Base-by-base conservation (phyloP, 2,797 vertebrate genomes). In the Gadopsis marmoratus region DNA sequence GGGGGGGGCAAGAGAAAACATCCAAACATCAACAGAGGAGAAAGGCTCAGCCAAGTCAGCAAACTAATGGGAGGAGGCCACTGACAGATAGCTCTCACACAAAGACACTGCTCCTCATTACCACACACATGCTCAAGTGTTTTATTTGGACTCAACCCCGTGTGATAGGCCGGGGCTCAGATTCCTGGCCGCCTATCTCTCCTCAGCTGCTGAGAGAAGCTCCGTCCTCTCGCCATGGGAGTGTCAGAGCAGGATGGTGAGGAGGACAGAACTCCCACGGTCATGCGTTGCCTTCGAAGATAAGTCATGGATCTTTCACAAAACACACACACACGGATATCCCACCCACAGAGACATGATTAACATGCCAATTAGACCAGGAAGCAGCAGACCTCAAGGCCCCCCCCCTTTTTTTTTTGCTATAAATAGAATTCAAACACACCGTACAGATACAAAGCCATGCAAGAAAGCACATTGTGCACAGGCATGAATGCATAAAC, bases 361-460 rank as follows among this genome's bases (percentile, higher is more conserved):
- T 90, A 94, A 90, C 87, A 86, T 78, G 82, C 93, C 91, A 94
- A 94, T 95, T 94, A 94, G 88, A 87, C 65, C 79, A 82, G 89
- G 76, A 90, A 89, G 75, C 84, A 81, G 76, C 76, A 68, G 81
- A 54, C 81, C 76, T 81, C 51, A 54, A 68, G 79, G 65, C 67
- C 65, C 64, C 43, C 54, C 33, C 23, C 26, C 2, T 1, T 23
- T 33, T 50, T 39, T 73, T 7, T 45, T 16, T 50, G 21, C 71
- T 58, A 78, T 60, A 86, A 88, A 88, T 88, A 90, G 82, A 87
- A 76, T 62, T 65, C 64, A 78, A 85, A 76, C 70, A 65, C 19
- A 67, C n/a, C 31, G 19, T 60, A 70, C 45, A 31, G 55, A 82
- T 60, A 70, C 47, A 54, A 65, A 12, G 2, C 21, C 68, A 78